Evolutionary conservation across 2,888 invertebrate species (phyloP).

Genomic region (Escarpia spicata): DNA sequence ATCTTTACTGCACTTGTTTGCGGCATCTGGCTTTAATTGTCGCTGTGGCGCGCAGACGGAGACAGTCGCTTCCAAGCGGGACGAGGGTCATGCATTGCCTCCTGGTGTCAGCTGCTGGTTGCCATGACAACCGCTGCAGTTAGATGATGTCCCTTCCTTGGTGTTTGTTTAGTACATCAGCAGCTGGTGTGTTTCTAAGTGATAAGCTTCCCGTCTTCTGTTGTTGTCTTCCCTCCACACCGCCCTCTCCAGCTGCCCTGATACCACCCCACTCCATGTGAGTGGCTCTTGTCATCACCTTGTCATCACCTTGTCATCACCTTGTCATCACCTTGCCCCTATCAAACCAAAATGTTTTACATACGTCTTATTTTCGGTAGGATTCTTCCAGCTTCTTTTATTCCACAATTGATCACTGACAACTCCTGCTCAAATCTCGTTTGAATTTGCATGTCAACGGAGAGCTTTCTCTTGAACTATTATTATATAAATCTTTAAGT

Average conservation of each 20-base stretch:
- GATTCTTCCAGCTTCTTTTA: not conserved
- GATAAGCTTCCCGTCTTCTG: not conserved
- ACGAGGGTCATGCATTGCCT: not conserved
- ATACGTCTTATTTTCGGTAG: not conserved
- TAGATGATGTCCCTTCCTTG: not conserved
- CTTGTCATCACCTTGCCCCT: not conserved
- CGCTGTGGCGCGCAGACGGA: not conserved
- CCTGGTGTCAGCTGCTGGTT: not conserved
- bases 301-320: no score
- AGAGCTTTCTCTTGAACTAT: not conserved
- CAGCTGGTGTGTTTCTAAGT: not conserved
- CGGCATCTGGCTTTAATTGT: constrained; percentile 7
- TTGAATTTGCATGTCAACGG: not conserved
- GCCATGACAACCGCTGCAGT: not conserved
- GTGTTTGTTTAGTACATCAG: not conserved
- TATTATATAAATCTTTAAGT: not conserved
- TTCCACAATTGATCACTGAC: no score
- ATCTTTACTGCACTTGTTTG: not conserved
- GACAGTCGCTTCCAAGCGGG: not conserved
- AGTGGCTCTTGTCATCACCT: no score
- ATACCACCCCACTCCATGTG: not conserved
- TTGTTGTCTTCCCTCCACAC: not conserved
- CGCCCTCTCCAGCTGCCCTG: no score
- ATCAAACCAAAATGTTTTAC: not conserved
- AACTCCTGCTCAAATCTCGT: not conserved